Percentiles rank a stretch among this genome's conserved stretches.
phyloP scores from a whole-genome alignment of 1,140 invertebrate genomes.

The Oryctes rhinoceros region DNA sequence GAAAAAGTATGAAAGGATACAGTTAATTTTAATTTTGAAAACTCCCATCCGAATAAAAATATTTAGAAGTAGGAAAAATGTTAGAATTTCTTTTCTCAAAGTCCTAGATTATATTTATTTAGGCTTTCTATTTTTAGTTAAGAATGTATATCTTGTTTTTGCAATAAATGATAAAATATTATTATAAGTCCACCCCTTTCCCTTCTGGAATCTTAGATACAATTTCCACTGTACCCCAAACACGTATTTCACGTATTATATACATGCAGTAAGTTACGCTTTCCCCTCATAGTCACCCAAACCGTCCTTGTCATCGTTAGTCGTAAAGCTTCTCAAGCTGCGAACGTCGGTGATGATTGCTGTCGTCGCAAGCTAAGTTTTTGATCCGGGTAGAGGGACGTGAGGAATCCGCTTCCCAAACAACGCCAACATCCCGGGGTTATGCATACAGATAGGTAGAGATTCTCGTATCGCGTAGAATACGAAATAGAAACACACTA shows the following conservation, averaged over 20 bases:
- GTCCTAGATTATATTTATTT: too few relatives aligned
- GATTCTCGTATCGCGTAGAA: neutral
- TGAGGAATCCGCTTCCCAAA: neutral
- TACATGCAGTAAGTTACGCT: neutral
- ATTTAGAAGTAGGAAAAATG: too few relatives aligned
- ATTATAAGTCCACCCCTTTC: neutral
- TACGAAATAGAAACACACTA: neutral
- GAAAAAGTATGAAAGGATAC: too few relatives aligned
- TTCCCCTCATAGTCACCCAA: neutral
- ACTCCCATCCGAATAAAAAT: too few relatives aligned
- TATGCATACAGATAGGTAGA: neutral
- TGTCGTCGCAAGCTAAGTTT: neutral
- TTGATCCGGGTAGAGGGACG: neutral
- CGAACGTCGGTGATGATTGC: neutral
- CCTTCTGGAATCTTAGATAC: too few relatives aligned
- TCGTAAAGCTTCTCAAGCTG: neutral
- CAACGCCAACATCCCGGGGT: neutral
- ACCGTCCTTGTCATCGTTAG: conserved; percentile 8
- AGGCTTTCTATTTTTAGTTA: too few relatives aligned
- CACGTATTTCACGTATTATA: neutral
- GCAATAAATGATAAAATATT: neutral
- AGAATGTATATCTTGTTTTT: too few relatives aligned
- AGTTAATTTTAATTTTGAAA: too few relatives aligned
- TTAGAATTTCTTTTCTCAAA: too few relatives aligned
- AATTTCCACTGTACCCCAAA: neutral